phyloP scores from a whole-genome alignment of 2,888 invertebrate species.

The Galerucella calmariensis region DNA sequence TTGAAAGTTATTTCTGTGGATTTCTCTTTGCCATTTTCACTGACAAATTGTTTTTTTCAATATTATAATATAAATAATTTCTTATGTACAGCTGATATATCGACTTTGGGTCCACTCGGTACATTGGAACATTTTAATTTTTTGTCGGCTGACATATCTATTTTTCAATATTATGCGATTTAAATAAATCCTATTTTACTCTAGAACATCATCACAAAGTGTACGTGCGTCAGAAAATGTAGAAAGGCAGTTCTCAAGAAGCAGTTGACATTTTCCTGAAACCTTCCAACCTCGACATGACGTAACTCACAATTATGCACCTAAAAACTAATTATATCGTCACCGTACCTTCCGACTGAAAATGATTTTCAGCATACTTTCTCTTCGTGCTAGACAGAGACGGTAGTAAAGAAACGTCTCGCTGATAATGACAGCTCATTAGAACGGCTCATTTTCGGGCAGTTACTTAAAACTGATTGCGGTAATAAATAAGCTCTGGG shows the following conservation, averaged over 20 bases:
- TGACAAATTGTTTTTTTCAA: no score
- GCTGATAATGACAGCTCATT: slow-evolving; percentile 34
- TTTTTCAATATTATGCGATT: no score
- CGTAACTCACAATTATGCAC: slow-evolving; percentile 35
- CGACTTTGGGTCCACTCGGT: no score
- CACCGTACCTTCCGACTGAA: slow-evolving; percentile 36
- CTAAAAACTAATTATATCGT: slow-evolving; percentile 36
- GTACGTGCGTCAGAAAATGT: not conserved
- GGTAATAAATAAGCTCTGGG: slow-evolving; percentile 33
- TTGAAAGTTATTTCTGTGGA: no score
- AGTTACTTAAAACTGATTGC: slow-evolving; percentile 37
- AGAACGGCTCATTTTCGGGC: slow-evolving; percentile 32
- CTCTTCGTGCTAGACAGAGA: slow-evolving; percentile 18
- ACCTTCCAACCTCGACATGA: slow-evolving; percentile 1
- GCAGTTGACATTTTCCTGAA: not conserved
- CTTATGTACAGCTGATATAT: no score
- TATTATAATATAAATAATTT: no score
- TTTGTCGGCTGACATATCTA: no score
- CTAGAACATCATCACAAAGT: not conserved
- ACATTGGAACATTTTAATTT: no score
- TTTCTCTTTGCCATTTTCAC: no score
- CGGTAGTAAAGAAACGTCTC: slow-evolving; percentile 11
- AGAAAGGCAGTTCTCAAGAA: not conserved
- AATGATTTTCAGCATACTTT: slow-evolving; percentile 31
- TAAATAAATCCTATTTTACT: no score